Evolutionary conservation across 1,140 invertebrate species (phyloP), one percentile per base, ranked within the genome.

Genomic region (Ooceraea biroi): DNA sequence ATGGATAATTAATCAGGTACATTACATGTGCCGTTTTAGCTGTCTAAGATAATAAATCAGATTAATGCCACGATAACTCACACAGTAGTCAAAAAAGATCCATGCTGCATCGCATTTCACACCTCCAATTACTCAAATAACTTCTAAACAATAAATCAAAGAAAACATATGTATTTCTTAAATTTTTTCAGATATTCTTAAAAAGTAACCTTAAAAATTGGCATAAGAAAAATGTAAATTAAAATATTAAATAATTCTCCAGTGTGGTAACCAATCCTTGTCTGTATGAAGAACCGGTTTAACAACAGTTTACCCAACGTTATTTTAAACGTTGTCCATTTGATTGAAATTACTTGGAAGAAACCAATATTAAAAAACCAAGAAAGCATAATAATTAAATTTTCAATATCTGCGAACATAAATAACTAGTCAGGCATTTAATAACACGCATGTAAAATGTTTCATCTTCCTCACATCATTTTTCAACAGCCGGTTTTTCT

Each of bases 111-210:
- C 8, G 4, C 8, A 22, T 41, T 52, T 72, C 19, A 41, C 7
- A 14, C 0, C 1, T 71, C 58, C 8, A 61, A 50, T 48, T 14
- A 3, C 46, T 48, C 2, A 10, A 19, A 11, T 44, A 44, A 3
- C 22, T 73, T 73, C 19, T 58, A 73, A 10, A 57, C 41, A 74
- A 74, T 30, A n/a, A 63, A 46, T 74, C 27, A 72, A 5, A 14
- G 22, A 48, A 48, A 8, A 63, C 46, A 61, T 52, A 19, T 60
- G 19, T 14, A 36, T 14, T 27, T 3, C 14, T 36, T 30, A 1
- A 61, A 22, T 61, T 30, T 74, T 19, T 63, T 5, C 25, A 14
- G 1, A 61, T 63, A 41, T 74, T 30, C 12, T 12, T n/a, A n/a
- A n/a, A n/a, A n/a, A 74, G 61, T 63, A 63, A 17, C 41, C 7